Evolutionary conservation across 2,113 vertebrate genomes (phyloP), one percentile per base, ranked within the genome.

Genomic region (Gila orcuttii): DNA sequence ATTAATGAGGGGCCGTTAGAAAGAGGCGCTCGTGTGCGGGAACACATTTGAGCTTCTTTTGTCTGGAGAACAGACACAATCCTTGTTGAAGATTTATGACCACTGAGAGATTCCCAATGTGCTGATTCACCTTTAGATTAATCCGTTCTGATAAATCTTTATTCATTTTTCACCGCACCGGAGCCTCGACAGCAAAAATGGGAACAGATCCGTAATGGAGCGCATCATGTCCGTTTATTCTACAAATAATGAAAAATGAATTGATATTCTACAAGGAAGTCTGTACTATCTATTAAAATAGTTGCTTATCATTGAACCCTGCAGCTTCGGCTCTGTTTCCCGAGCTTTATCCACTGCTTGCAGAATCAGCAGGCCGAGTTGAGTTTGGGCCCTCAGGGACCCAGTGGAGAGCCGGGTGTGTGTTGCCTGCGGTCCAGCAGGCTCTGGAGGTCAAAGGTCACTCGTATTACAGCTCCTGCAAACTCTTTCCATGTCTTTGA

Each of bases 41-140:
- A 23, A 2, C 3, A 23, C 19, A 55, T 39, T 23, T 39, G 23
- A 71, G 68, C 19, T 42, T 4, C 68, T 39, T 71, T 71, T n/a
- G 36, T 71, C 36, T 71, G 66, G 66, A 69, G 31, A 69, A 69
- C 66, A 36, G 31, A 36, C 31, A 21, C 31, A 19, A 19, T 36
- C 19, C 33, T 0, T 2, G 33, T 39, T 57, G 55, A 21, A 57
- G 68, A 71, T 71, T 71, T 71, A 71, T 71, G 68, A 42, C 21
- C 68, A 23, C 3, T 3, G 68, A 42, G 33, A 42, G 68, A 71
- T 71, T 71, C 68, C 68, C 68, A 71, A 42, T 42, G 68, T 71
- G 68, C 68, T 71, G 68, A 71, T 71, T 42, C 68, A 71, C 68
- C 68, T 12, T 42, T 42, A 71, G 68, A 71, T 71, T 36, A 71